Evolutionary conservation across 2,888 invertebrate species (phyloP).

Genomic region (Tenthredo amoena): DNA sequence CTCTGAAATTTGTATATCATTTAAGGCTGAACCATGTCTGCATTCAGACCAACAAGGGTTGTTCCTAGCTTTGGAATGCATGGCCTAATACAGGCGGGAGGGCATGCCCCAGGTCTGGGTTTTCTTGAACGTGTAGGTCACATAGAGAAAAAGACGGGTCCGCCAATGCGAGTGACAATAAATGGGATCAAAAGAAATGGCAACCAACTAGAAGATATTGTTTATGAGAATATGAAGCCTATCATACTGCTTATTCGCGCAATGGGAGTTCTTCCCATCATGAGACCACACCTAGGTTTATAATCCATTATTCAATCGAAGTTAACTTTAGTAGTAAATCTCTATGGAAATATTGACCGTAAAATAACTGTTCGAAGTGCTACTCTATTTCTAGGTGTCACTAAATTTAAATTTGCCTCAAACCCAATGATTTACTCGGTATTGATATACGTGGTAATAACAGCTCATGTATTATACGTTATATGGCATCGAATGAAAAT

Average conservation of each 20-base stretch:
- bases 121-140: conserved; percentile 24
- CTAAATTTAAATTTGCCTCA: conserved; percentile 75
- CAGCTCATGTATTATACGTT: conserved; percentile 82
- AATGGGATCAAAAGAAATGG: conserved; percentile 26
- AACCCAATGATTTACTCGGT: conserved; percentile 82
- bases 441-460: conserved; percentile 78
- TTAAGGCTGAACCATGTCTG: conserved; percentile 39
- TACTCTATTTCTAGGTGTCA: conserved; percentile 26
- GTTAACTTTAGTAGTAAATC: neutral
- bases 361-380: neutral
- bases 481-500: conserved; percentile 83
- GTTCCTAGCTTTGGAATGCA: conserved; percentile 41
- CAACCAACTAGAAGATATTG: conserved; percentile 66
- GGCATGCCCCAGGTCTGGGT: neutral
- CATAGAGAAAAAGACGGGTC: conserved; percentile 31
- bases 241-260: conserved; percentile 78
- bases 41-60: conserved; percentile 43
- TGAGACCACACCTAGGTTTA: conserved; percentile 78
- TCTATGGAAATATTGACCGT: neutral
- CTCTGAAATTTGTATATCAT: conserved; percentile 2
- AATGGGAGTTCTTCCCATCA: conserved; percentile 84
- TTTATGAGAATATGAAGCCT: conserved; percentile 78
- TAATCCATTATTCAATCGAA: neutral
- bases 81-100: conserved; percentile 18
- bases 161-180: conserved; percentile 24